Base-by-base conservation (phyloP, 2,888 invertebrate genomes). In the Eupithecia tripunctaria region DNA sequence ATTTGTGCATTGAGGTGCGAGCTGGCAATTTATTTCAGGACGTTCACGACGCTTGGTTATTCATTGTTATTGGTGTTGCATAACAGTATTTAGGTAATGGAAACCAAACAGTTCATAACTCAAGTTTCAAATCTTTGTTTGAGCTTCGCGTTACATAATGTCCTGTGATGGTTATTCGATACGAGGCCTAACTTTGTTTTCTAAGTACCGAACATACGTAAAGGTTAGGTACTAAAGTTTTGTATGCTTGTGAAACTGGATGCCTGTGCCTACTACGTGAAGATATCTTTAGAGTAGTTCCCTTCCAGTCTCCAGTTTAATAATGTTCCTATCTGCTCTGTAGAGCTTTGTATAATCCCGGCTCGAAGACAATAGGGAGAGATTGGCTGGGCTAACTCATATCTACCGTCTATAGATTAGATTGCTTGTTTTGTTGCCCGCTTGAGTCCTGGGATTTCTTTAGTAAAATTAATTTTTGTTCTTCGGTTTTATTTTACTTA, bases 91-190 rank as follows among this genome's bases (percentile, higher is more conserved):
- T 71, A n/a, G 68, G 73, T 73, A 68, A 65, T 67, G 36, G 25
- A 41, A 64, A 64, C 36, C 65, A 62, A 56, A 71, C 70, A 66
- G 68, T 72, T 69, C 25, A 65, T 32, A 68, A 72, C 72, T 80
- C 69, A 71, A 78, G 71, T 79, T 79, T 80, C 76, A 75, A 68
- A 78, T 77, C 70, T 73, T 76, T 81, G 74, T 80, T 74, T 73
- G 71, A 76, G 78, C 78, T 74, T 80, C 80, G 69, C 59, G 76
- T 82, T 80, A 78, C 80, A 73, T 75, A 81, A 77, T 80, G 63
- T 67, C 76, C 70, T 78, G 66, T 74, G 67, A 71, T 74, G 56
- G 67, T 21, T 68, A 43, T 68, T 68, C 64, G 64, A 68, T 72
- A 15, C 68, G 59, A 68, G 32, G 2, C 27, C 27, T 29, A 1